Conservation (phyloP, 2,797 vertebrate species). For the Dromococcyx pavoninus region DNA sequence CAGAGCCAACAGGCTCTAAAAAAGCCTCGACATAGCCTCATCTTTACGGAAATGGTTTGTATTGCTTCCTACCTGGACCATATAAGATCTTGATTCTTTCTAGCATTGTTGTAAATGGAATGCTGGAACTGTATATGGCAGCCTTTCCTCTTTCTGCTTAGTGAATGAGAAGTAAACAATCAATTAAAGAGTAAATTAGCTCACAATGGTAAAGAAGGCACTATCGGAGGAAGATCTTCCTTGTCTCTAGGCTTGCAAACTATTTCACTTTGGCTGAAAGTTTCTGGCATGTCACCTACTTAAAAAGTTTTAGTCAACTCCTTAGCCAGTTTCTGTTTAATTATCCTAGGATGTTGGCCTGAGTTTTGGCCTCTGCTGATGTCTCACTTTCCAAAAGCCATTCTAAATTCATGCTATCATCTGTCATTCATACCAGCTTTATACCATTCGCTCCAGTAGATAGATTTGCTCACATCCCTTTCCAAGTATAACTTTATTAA, state of each 20-base stretch:
- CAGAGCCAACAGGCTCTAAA: neutral
- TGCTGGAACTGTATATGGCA: neutral
- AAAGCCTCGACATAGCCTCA: neutral
- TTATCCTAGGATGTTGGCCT: neutral
- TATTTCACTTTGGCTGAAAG: neutral
- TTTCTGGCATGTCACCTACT: neutral
- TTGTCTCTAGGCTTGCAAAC: neutral
- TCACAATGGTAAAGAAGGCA: neutral
- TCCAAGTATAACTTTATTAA: neutral
- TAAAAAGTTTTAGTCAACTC: neutral
- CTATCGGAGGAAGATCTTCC: neutral
- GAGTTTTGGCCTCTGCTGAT: neutral
- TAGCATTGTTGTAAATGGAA: neutral
- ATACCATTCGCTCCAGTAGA: neutral
- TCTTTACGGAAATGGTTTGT: fast-evolving
- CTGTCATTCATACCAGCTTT: neutral
- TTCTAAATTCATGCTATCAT: neutral
- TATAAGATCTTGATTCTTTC: neutral
- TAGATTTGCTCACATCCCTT: neutral
- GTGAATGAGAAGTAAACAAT: neutral
- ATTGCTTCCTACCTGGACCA: neutral
- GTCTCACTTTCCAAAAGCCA: neutral
- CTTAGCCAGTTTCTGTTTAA: neutral
- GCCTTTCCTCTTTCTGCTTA: neutral
- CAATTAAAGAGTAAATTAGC: neutral